Evolutionary conservation across 2,797 vertebrate species (phyloP).

Genomic region (Myotis pilosus): DNA sequence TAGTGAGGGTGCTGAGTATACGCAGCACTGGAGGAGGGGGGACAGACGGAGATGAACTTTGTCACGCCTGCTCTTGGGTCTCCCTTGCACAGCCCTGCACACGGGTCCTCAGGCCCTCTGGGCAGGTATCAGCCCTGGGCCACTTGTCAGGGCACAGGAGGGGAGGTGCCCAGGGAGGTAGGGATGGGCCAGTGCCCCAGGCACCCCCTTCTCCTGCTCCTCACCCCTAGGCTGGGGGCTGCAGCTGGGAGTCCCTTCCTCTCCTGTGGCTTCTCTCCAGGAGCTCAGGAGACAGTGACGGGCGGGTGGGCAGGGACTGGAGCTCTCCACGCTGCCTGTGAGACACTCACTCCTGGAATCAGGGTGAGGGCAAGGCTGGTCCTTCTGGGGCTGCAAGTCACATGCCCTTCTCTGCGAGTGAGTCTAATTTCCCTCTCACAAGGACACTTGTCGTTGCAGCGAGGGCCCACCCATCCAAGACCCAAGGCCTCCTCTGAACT

Average conservation of each 20-base stretch:
- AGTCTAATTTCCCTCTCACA: background rate
- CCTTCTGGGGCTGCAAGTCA: background rate
- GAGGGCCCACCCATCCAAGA: background rate
- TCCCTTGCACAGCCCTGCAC: background rate
- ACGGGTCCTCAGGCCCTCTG: background rate
- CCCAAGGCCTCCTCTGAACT: no score
- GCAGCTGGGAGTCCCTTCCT: background rate
- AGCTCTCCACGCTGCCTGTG: background rate
- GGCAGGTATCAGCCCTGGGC: background rate
- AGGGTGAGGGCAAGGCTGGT: background rate
- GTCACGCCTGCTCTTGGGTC: background rate
- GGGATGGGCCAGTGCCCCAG: background rate
- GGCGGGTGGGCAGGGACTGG: fast-evolving
- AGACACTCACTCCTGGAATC: background rate
- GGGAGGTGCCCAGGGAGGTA: background rate
- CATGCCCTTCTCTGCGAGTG: background rate
- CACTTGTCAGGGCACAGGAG: no score
- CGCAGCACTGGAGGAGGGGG: background rate
- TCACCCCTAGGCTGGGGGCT: no score
- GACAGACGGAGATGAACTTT: background rate
- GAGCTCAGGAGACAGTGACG: no score
- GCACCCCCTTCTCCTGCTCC: background rate
- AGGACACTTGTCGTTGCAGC: background rate
- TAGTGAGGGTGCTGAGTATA: background rate
- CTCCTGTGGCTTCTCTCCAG: background rate